Conservation (phyloP, 2,797 vertebrate genomes). For the Melanogrammus aeglefinus region DNA sequence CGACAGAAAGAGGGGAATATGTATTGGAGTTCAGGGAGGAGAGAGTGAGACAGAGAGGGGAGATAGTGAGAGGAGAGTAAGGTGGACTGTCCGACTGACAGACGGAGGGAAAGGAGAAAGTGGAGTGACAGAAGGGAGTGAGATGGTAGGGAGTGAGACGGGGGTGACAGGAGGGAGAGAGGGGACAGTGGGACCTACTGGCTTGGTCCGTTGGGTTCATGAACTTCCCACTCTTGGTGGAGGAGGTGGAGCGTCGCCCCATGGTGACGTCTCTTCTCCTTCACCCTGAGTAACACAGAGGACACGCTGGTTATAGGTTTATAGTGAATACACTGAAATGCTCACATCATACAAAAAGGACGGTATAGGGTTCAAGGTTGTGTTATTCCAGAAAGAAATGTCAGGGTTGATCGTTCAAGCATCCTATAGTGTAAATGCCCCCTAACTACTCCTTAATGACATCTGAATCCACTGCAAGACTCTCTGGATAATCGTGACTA, state of each 20-base stretch:
- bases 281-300: conserved; percentile 47
- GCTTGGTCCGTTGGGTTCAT: conserved; percentile 99
- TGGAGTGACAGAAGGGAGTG: neutral
- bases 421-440: neutral
- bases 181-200: conserved; percentile 78
- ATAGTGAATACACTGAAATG: neutral
- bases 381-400: neutral
- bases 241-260: conserved; percentile 96
- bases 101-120: neutral
- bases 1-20: neutral
- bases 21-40: neutral
- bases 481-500: too few relatives aligned
- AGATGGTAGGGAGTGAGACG: neutral
- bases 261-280: conserved; percentile 69
- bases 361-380: neutral
- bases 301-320: neutral
- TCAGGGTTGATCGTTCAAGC: neutral
- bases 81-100: neutral
- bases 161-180: neutral
- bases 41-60: neutral
- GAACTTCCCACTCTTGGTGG: conserved; percentile 99
- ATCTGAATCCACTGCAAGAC: neutral
- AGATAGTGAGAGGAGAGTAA: neutral
- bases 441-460: neutral
- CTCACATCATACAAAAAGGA: neutral